Base-by-base conservation (phyloP, 2,888 invertebrate genomes). In the Linyphia triangularis region DNA sequence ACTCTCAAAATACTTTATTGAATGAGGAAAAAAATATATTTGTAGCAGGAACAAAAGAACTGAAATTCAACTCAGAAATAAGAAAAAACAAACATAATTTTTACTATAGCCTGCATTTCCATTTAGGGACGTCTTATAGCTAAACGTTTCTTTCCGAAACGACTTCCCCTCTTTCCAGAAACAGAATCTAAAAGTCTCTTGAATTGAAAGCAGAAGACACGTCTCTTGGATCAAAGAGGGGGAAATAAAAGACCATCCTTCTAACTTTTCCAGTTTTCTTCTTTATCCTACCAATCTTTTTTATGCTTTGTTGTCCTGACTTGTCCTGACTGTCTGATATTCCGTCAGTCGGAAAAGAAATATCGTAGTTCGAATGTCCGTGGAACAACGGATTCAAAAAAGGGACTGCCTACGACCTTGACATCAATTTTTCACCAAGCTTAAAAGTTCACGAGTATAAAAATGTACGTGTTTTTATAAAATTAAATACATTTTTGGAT, bases 321-420 rank as follows among this genome's bases (percentile, higher is more conserved):
- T 75, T 63, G 75, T 57, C 61, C 59, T 22, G 61, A 75, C 59
- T 75, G 75, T 61, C 59, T 77, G 59, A 40, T 61, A 22, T 77
- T 37, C 61, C 59, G 33, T 57, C 51, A 61, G 37, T 13, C 37
- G 73, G 26, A 73, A 59, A 57, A 73, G 10, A 57, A 70, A 70
- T 26, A 43, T 43, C 24, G 30, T 19, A 43, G 22, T 24, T 40
- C 40, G 26, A 26, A 40, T 22, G 70, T 69, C 6, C 19, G 33
- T 69, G 69, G 69, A 40, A 51, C 51, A 51, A 16, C 51, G 16
- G 5, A 51, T n/a, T 51, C 51, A n/a, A n/a, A 51, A 51, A 51
- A 51, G 51, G 51, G 51, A 40, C 40, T 43, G 43, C 40, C 40
- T 40, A 43, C 24, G 43, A 51, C 51, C 51, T 51, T 51, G 51